Evolutionary conservation across 64 coral and sea anemone species (phyloP).

Genomic region (Montipora sp.): DNA sequence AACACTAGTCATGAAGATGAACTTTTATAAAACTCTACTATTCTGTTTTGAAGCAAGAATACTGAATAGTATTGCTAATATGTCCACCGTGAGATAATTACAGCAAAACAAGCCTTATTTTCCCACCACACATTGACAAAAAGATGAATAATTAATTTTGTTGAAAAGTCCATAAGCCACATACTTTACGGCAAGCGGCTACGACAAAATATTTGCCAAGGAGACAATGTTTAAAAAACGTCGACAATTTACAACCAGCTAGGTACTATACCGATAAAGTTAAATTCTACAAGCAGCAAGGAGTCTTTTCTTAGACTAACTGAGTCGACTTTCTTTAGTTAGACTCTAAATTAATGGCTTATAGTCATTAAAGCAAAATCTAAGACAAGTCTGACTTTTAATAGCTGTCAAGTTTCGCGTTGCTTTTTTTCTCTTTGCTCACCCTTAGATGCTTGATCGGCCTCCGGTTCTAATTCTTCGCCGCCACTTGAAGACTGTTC

Average conservation of each 20-base stretch:
- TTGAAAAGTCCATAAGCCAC: neutral
- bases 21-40: no score
- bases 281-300: neutral
- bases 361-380: no score
- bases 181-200: neutral
- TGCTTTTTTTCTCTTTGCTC: neutral
- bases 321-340: no score
- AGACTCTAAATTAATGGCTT: no score
- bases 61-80: no score
- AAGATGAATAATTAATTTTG: neutral
- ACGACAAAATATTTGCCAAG: neutral
- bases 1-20: no score
- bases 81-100: no score
- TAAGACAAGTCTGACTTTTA: no score
- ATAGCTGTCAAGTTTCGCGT: no score
- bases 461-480: constrained; percentile 23
- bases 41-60: no score
- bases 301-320: neutral
- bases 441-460: constrained; percentile 20
- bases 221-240: neutral
- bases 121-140: neutral
- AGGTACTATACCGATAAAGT: neutral
- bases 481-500: constrained; percentile 14
- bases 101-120: neutral
- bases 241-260: no score